phyloP scores from a whole-genome alignment of 2,888 invertebrate species.

The Branchipolynoe longqiensis region DNA sequence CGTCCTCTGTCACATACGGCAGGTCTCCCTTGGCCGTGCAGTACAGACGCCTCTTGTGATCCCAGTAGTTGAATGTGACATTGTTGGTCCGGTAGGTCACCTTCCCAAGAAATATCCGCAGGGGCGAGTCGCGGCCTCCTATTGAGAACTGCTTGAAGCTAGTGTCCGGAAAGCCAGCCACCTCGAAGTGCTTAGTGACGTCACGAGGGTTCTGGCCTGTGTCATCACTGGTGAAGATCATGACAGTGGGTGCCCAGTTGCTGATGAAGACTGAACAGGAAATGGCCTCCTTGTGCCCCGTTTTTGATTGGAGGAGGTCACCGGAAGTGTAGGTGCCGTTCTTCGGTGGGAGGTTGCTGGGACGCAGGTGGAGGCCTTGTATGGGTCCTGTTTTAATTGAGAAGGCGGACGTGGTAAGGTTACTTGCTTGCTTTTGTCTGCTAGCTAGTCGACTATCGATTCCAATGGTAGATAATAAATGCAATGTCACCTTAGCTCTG shows the following conservation, averaged over 20 bases:
- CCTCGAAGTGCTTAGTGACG: background rate
- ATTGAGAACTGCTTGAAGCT: slow-evolving; percentile 28
- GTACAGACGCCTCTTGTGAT: slow-evolving; percentile 15
- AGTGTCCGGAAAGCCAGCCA: background rate
- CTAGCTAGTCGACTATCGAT: too few species aligned
- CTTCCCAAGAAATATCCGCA: slow-evolving; percentile 29
- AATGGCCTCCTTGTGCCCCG: background rate
- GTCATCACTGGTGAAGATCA: background rate
- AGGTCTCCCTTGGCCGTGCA: slow-evolving; percentile 17
- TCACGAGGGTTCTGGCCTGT: slow-evolving; percentile 15
- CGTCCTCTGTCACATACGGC: background rate
- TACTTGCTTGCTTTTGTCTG: too few species aligned
- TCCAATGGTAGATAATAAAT: too few species aligned
- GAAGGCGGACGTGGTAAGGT: too few species aligned
- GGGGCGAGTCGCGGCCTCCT: background rate
- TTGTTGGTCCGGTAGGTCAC: slow-evolving; percentile 4
- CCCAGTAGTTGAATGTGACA: slow-evolving; percentile 3
- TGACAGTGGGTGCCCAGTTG: background rate
- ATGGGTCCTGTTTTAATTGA: slow-evolving; percentile 22
- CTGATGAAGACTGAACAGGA: slow-evolving; percentile 4
- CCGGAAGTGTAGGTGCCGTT: slow-evolving; percentile 29
- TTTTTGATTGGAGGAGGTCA: background rate
- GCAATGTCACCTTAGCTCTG: too few species aligned
- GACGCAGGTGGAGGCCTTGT: slow-evolving; percentile 1
- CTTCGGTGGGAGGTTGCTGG: background rate